Base-by-base conservation (phyloP, 2,888 invertebrate species). In the Xylota segnis region DNA sequence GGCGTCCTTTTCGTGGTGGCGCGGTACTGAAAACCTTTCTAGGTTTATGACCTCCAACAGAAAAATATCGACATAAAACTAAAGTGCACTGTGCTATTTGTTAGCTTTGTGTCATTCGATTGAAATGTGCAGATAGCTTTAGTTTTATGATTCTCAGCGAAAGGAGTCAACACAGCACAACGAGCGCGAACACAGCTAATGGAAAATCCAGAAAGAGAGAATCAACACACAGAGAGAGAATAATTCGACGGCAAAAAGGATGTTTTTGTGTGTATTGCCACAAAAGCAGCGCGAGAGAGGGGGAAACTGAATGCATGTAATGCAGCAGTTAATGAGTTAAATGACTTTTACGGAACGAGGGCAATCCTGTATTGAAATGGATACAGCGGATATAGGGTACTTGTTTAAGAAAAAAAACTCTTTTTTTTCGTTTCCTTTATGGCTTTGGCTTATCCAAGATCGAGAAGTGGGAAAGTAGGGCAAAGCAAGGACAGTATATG, bases 41-140 rank as follows among this genome's bases (percentile, higher is more conserved):
- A 63, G 86, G 81, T 86, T 86, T 86, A 77, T 82, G 63, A 63
- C 72, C 50, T 59, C 59, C 23, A 56, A 82, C 40, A 71, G 56
- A 47, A 71, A 61, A 72, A 66, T 72, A 71, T 82, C 76, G 72
- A 76, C 86, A 77, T 86, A 72, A 86, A 86, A 77, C 82, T 86
- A 76, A 82, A 86, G 86, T 86, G 86, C 86, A 82, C 72, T 77
- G 68, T 72, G 76, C 79, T 77, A 72, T 86, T 72, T 77, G 76
- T 76, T 72, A 71, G 76, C 61, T 72, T 68, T 82, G 61, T 82
- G 77, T 86, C 82, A 72, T 71, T 82, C 72, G 76, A 82, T 86
- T 86, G 86, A 86, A 86, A 86, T 77, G 72, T 76, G 66, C 45
- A 61, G 86, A 86, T 71, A 82, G 82, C 76, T 82, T 72, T 50